A percentile compares a stretch with the other conserved stretches of the same genome.
phyloP scores from a whole-genome alignment of 2,797 vertebrate species.

The Spinus olivaceus region DNA sequence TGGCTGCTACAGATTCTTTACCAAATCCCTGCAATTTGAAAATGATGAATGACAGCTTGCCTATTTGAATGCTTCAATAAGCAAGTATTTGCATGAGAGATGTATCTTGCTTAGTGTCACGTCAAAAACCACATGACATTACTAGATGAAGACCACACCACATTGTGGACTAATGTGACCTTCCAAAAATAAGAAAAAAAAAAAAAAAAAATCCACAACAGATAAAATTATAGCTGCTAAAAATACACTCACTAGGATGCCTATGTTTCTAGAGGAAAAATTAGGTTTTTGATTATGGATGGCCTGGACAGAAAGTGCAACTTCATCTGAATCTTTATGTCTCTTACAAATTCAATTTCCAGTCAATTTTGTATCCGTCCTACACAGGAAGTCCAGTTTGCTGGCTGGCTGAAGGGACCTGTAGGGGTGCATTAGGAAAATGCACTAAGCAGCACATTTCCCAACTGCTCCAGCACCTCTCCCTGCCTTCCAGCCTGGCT shows the following conservation, averaged over 20 bases:
- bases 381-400: neutral
- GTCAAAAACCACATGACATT: neutral
- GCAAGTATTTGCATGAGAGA: neutral
- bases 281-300: neutral
- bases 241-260: neutral
- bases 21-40: neutral
- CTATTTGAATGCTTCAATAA: neutral
- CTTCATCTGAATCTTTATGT: neutral
- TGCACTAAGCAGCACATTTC: neutral
- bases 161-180: neutral
- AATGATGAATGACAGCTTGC: neutral
- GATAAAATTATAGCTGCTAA: neutral
- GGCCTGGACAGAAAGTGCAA: neutral
- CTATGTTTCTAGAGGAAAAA: neutral
- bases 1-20: neutral
- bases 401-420: neutral
- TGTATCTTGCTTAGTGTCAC: neutral
- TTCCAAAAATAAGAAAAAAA: neutral
- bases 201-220: fast-evolving
- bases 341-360: neutral
- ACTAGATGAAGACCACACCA: neutral
- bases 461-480: neutral
- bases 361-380: neutral
- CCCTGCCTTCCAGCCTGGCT: neutral
- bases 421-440: neutral